phyloP scores from a whole-genome alignment of 2,797 vertebrate species.

The Enteromius anoplus region DNA sequence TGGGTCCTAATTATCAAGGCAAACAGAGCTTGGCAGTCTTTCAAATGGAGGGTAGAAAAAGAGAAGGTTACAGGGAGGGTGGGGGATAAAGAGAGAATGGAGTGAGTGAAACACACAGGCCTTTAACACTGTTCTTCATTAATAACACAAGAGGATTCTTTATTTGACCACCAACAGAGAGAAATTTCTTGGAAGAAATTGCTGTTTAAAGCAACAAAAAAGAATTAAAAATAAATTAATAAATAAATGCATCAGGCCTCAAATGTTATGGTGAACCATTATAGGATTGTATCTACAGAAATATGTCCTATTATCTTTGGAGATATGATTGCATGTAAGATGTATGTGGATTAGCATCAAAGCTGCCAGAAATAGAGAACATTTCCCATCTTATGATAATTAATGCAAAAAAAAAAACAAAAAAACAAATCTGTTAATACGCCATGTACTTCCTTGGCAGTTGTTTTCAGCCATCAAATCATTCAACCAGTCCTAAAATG shows the following conservation, averaged over 20 bases:
- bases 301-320: conserved; percentile 6
- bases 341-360: conserved; percentile 39
- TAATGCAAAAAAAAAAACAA: background rate
- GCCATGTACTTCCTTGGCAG: background rate
- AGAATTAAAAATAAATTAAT: background rate
- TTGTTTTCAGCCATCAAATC: background rate
- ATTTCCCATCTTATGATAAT: background rate
- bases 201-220: background rate
- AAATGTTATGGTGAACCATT: conserved; percentile 1
- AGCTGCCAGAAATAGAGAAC: conserved; percentile 18
- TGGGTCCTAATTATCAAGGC: conserved; percentile 79
- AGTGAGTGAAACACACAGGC: conserved; percentile 44
- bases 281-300: conserved; percentile 4
- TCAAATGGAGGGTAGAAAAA: conserved; percentile 62
- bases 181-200: background rate
- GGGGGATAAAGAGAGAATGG: conserved; percentile 60
- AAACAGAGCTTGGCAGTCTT: conserved; percentile 77
- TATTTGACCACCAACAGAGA: conserved; percentile 17
- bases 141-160: conserved; percentile 54
- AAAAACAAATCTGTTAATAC: background rate
- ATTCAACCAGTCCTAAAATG: background rate
- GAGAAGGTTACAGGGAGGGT: conserved; percentile 35
- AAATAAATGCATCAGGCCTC: background rate
- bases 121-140: conserved; percentile 36
- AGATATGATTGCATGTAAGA: conserved; percentile 44